Conservation (phyloP, 2,797 vertebrate species). For the Premnoplex brunnescens region DNA sequence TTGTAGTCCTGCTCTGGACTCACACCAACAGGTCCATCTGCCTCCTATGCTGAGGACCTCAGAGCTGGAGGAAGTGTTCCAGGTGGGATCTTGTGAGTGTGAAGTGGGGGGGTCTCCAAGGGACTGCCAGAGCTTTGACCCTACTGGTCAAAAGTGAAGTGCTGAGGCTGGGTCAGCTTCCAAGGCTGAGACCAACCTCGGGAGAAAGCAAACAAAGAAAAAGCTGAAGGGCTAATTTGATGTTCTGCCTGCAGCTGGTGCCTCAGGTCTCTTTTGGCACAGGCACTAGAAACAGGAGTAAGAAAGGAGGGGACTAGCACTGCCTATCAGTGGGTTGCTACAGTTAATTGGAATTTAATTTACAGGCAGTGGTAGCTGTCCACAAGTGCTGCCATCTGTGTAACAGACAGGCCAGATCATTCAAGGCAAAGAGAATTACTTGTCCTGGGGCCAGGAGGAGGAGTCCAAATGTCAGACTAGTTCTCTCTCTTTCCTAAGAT, state of each 20-base stretch:
- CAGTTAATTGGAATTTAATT: conserved; percentile 4
- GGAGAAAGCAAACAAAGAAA: not conserved
- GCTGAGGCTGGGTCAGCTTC: not conserved
- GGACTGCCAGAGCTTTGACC: not conserved
- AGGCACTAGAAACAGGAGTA: not conserved
- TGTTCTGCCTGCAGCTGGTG: not conserved
- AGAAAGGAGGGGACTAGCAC: not conserved
- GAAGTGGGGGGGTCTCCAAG: not conserved
- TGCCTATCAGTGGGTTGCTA: not conserved
- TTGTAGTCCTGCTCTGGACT: not conserved
- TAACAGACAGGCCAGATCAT: not conserved
- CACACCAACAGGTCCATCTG: accelerated
- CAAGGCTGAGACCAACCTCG: not conserved
- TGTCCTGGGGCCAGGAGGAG: not conserved
- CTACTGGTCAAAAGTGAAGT: not conserved
- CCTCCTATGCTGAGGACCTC: not conserved
- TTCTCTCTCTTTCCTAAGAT: not conserved
- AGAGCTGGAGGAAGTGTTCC: not conserved
- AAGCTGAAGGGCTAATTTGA: not conserved
- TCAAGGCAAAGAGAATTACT: not conserved
- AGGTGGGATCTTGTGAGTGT: not conserved
- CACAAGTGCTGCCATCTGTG: not conserved
- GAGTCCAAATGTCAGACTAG: not conserved
- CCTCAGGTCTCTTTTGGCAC: not conserved
- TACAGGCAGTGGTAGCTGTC: not conserved